A percentile compares a stretch with the other conserved stretches of the same genome.
Conservation (phyloP, 2,888 invertebrate species). For the Drosophila longiperda region DNA sequence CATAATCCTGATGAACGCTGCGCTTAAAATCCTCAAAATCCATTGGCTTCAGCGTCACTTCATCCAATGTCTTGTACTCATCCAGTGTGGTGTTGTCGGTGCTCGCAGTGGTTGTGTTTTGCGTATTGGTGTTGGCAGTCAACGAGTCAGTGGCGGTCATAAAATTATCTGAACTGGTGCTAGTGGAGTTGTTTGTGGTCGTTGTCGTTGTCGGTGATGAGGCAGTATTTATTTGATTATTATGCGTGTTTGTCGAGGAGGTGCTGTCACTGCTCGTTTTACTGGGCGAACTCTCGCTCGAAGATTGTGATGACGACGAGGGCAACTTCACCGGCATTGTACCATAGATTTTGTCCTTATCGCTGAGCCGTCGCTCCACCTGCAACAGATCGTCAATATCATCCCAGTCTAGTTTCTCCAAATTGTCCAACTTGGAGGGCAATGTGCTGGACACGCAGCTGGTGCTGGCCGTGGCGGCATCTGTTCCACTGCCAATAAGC, state of each 20-base stretch:
- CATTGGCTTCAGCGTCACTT: constrained; percentile 85
- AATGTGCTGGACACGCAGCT: constrained; percentile 86
- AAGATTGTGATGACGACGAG: constrained; percentile 86
- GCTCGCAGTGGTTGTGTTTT: constrained; percentile 65
- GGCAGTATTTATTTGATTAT: constrained; percentile 54
- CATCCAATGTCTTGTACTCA: constrained; percentile 79
- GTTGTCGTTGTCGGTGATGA: constrained; percentile 66
- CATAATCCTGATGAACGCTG: constrained; percentile 84
- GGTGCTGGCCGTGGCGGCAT: constrained; percentile 69
- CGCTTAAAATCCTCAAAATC: constrained; percentile 85
- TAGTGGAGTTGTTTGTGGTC: constrained; percentile 65
- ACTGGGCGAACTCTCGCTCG: constrained; percentile 82
- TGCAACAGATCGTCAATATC: constrained; percentile 89
- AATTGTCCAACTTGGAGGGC: constrained; percentile 88
- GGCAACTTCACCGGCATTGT: constrained; percentile 88
- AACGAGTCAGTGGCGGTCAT: constrained; percentile 81
- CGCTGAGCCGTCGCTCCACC: constrained; percentile 88
- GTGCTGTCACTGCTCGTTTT: constrained; percentile 66
- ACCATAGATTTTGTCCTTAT: constrained; percentile 88
- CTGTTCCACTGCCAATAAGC: constrained; percentile 63
- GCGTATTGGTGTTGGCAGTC: constrained; percentile 74
- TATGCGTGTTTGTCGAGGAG: constrained; percentile 57
- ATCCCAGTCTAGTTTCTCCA: constrained; percentile 89
- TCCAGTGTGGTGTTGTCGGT: constrained; percentile 78
- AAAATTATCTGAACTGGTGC: constrained; percentile 82